Evolutionary conservation across 1,140 invertebrate species (phyloP), one percentile per base, ranked within the genome.

Genomic region (Euwallacea similis): DNA sequence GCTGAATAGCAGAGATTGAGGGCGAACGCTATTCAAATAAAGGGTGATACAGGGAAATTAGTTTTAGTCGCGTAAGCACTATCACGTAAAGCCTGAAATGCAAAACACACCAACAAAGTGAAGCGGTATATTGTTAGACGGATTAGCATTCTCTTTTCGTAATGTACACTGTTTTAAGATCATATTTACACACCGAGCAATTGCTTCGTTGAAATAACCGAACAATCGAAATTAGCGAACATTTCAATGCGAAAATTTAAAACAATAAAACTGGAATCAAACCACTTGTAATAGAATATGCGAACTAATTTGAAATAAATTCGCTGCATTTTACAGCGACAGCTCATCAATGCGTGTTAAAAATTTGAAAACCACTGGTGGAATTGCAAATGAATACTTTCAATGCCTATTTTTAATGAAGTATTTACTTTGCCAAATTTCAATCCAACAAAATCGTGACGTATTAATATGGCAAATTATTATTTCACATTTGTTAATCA

Each of bases 121-220:
- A 58, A 66, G 53, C 58, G 65, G 65, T 33, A 66, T 66, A 58
- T 66, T 66, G 58, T 66, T 66, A 66, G 42, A 2, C 7, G 15
- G 54, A 66, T 66, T 66, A 66, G 54, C 65, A 66, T 66, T 66
- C 65, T 58, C 65, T 66, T 58, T 66, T 58, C 65, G 65, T 66
- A 66, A 66, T 66, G 21, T 66, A 16, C 41, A 44, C 55, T 42
- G 33, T 33, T 50, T 46, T 11, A 56, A 66, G 53, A 66, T 58
- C 53, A 66, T 42, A 56, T 66, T 66, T 56, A 66, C 46, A 50
- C 21, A 33, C 21, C 21, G 13, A 13, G 46, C 46, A 50, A 50
- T 11, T 50, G 9, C 46, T 50, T 50, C 46, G 13, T 50, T 50
- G 9, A 33, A 33, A 33, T 33, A 33, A 33, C 21, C 21, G 21